Conservation (phyloP, 2,888 invertebrate genomes). For the Meta bourneti region DNA sequence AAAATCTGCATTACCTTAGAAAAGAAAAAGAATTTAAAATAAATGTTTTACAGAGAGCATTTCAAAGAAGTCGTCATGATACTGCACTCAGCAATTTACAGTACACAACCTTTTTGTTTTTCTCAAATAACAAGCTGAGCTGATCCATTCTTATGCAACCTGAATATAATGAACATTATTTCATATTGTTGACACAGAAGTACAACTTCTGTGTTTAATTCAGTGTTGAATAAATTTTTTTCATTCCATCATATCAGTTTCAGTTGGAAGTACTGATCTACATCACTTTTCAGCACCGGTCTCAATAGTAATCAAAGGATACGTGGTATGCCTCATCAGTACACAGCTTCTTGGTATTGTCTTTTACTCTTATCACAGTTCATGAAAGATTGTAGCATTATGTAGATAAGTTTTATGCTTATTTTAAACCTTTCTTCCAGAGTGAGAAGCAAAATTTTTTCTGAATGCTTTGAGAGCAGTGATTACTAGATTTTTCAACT, state of each 20-base stretch:
- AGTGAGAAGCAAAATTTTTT: constrained; percentile 21
- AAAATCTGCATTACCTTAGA: constrained; percentile 9
- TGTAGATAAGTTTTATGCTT: constrained; percentile 8
- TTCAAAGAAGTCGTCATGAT: neutral
- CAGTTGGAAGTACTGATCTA: constrained; percentile 22
- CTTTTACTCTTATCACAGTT: constrained; percentile 66
- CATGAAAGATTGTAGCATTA: constrained; percentile 63
- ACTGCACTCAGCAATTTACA: constrained; percentile 22
- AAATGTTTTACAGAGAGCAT: neutral
- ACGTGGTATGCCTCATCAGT: neutral
- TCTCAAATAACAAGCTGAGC: no score
- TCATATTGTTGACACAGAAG: constrained; percentile 45
- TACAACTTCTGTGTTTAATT: constrained; percentile 29
- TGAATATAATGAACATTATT: constrained; percentile 15
- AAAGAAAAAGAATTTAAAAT: neutral
- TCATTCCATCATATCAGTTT: neutral
- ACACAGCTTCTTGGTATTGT: constrained; percentile 2
- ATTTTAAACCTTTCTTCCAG: constrained; percentile 20
- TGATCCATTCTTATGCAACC: constrained; percentile 3
- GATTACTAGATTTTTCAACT: constrained; percentile 34
- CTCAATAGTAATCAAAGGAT: constrained; percentile 29
- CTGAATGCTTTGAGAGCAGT: constrained; percentile 19
- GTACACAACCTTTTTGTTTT: constrained; percentile 8
- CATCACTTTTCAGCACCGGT: constrained; percentile 71
- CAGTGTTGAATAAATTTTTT: constrained; percentile 2